phyloP scores from a whole-genome alignment of 2,113 vertebrate genomes.

The Vireo altiloquus region DNA sequence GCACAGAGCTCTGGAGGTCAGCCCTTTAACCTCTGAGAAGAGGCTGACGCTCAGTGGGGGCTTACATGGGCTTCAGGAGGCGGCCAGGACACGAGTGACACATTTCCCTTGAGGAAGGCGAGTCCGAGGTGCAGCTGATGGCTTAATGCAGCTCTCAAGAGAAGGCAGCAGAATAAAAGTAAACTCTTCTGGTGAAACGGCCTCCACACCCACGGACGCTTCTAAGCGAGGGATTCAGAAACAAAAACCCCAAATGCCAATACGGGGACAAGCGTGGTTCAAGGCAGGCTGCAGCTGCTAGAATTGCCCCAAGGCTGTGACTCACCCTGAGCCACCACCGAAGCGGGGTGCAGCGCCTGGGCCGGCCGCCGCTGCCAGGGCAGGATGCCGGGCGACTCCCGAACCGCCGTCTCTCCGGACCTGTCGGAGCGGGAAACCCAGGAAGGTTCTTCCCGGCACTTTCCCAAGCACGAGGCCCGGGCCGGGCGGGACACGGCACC shows the following conservation, averaged over 20 bases:
- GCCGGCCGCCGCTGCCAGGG: not conserved
- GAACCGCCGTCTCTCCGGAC: not conserved
- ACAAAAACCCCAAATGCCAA: not conserved
- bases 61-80: not conserved
- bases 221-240: not conserved
- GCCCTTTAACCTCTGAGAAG: not conserved
- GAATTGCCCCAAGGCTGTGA: not conserved
- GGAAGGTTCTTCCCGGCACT: not conserved
- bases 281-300: not conserved
- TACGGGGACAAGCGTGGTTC: fast-evolving
- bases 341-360: not conserved
- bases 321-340: not conserved
- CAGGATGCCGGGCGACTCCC: not conserved
- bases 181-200: not conserved
- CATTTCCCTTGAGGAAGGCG: fast-evolving
- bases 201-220: not conserved
- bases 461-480: not conserved
- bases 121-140: not conserved
- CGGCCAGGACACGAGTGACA: not conserved
- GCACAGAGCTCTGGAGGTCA: not conserved
- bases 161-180: not conserved
- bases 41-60: not conserved
- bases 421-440: not conserved
- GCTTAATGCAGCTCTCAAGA: not conserved
- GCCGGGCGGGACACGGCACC: not conserved